A percentile compares a stretch with the other conserved stretches of the same genome.
phyloP scores from a whole-genome alignment of 2,113 vertebrate genomes.

The Urocynchramus pylzowi region DNA sequence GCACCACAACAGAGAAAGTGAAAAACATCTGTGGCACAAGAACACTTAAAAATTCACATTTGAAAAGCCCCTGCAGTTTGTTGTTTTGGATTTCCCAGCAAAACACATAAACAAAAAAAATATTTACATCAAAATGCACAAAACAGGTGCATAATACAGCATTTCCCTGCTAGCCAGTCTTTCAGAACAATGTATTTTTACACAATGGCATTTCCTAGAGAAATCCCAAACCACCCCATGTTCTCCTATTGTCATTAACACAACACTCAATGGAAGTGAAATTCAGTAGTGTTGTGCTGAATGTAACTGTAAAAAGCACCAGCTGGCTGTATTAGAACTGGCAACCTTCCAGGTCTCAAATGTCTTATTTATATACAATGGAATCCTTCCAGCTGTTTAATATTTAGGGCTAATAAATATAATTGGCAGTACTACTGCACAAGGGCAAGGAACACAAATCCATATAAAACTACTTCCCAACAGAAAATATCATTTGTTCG shows the following conservation, averaged over 20 bases:
- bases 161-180: slow-evolving; percentile 18
- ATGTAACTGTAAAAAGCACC: slow-evolving; percentile 75
- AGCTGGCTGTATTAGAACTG: slow-evolving; percentile 75
- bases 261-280: slow-evolving; percentile 46
- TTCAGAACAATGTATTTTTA: slow-evolving; percentile 41
- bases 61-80: background rate
- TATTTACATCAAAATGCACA: background rate
- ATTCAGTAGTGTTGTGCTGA: slow-evolving; percentile 54
- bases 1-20: background rate
- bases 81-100: background rate
- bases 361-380: slow-evolving; percentile 82
- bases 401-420: slow-evolving; percentile 84
- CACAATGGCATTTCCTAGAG: slow-evolving; percentile 47
- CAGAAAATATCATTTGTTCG: slow-evolving; percentile 51
- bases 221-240: slow-evolving; percentile 28
- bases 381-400: slow-evolving; percentile 82
- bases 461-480: slow-evolving; percentile 56
- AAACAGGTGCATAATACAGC: slow-evolving; percentile 45
- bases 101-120: background rate
- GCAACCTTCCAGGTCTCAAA: slow-evolving; percentile 77
- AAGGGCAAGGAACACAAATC: slow-evolving; percentile 69
- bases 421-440: slow-evolving; percentile 74
- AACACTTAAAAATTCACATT: background rate
- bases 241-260: slow-evolving; percentile 65
- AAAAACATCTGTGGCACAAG: background rate